Evolutionary conservation across 2,113 vertebrate species (phyloP).

Genomic region (Leptodactylus fuscus): DNA sequence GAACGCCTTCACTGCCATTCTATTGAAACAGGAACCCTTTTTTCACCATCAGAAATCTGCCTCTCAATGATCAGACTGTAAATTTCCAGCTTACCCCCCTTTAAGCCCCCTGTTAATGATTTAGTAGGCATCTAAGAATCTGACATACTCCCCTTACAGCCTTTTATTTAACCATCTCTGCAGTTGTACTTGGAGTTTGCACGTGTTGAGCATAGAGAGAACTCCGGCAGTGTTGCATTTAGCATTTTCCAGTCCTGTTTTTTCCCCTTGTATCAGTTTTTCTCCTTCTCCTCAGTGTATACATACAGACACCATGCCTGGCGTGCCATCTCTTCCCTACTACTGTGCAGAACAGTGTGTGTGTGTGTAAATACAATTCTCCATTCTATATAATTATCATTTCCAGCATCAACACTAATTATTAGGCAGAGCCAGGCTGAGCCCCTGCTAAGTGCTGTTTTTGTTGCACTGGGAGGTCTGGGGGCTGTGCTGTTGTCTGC

Average conservation of each 20-base stretch:
- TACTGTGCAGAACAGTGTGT: not conserved
- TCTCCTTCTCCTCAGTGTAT: not conserved
- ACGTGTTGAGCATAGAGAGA: not conserved
- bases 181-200: not conserved
- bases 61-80: no score
- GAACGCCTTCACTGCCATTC: no score
- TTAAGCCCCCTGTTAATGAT: no score
- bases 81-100: no score
- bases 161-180: not conserved
- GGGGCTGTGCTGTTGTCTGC: conserved; percentile 21
- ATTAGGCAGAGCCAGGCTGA: not conserved
- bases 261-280: not conserved
- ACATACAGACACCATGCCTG: not conserved
- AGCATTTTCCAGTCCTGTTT: not conserved
- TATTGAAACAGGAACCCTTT: no score
- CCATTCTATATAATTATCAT: not conserved
- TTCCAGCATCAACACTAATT: conserved; percentile 1
- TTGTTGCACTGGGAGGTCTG: conserved; percentile 24
- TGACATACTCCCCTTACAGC: no score
- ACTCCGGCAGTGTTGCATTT: not conserved
- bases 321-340: not conserved
- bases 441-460: conserved; percentile 39
- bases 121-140: no score
- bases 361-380: conserved; percentile 45
- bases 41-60: no score